A percentile compares a stretch with the other conserved stretches of the same genome.
Evolutionary conservation across 2,113 vertebrate genomes (phyloP).

Genomic region (Cinclus mexicanus): DNA sequence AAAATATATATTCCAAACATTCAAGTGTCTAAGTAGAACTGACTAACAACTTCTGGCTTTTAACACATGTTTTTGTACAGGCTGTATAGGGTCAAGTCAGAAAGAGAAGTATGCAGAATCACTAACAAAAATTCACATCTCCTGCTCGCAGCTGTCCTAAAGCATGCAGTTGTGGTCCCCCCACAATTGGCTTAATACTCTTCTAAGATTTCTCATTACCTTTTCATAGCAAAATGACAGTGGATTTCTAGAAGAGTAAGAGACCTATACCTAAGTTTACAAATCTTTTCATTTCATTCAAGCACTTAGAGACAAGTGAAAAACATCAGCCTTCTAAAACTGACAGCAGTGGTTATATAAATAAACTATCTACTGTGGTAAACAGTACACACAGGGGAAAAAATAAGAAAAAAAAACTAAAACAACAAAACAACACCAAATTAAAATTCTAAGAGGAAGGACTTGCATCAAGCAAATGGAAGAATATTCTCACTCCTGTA

Average conservation of each 20-base stretch:
- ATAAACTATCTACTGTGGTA: background rate
- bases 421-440: background rate
- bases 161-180: background rate
- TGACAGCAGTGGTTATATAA: background rate
- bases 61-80: background rate
- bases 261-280: background rate
- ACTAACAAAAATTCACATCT: background rate
- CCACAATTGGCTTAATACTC: background rate
- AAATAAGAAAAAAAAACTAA: background rate
- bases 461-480: background rate
- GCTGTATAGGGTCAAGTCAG: background rate
- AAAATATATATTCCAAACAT: background rate
- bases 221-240: background rate
- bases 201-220: background rate
- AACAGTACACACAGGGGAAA: background rate
- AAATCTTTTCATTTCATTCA: background rate
- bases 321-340: background rate
- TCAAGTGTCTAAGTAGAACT: background rate
- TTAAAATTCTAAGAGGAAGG: background rate
- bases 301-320: background rate
- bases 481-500: background rate
- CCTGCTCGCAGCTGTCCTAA: background rate
- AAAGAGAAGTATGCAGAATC: background rate
- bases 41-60: background rate
- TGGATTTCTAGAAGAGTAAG: background rate